These are phyloP conservation scores for Ectemnius cavifrons DNA, from an alignment of 2,888 invertebrate species.

Conservation along the genomic window DNA sequence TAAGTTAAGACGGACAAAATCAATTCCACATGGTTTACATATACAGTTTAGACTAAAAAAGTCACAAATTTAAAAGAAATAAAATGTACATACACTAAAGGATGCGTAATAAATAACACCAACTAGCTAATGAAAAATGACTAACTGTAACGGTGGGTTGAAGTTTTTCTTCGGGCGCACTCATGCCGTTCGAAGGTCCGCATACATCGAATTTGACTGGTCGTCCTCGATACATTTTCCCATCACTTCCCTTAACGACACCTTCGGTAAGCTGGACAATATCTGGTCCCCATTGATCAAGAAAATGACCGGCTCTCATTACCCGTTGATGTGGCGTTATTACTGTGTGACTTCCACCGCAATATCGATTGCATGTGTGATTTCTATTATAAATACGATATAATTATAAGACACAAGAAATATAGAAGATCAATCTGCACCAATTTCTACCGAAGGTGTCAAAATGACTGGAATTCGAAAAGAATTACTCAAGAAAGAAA, in stretches of 20 bases:
- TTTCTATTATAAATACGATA: constrained; percentile 60
- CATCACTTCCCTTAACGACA: constrained; percentile 77
- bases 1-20: no score
- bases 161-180: constrained; percentile 9
- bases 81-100: no score
- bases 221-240: constrained; percentile 65
- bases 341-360: constrained; percentile 88
- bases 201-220: constrained; percentile 52
- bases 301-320: constrained; percentile 83
- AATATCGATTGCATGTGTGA: constrained; percentile 85
- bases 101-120: no score
- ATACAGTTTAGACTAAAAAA: no score
- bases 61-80: no score
- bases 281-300: constrained; percentile 84
- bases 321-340: constrained; percentile 86
- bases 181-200: constrained; percentile 34
- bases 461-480: no score
- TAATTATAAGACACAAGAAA: background rate
- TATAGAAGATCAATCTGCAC: no score
- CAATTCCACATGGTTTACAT: no score
- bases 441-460: no score
- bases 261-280: constrained; percentile 80
- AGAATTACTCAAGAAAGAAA: no score
- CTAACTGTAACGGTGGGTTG: constrained; percentile 29
- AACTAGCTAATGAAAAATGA: background rate